Evolutionary conservation across 35 echinoderm and acorn worm genomes (phyloP).

Genomic region (Diadema setosum): DNA sequence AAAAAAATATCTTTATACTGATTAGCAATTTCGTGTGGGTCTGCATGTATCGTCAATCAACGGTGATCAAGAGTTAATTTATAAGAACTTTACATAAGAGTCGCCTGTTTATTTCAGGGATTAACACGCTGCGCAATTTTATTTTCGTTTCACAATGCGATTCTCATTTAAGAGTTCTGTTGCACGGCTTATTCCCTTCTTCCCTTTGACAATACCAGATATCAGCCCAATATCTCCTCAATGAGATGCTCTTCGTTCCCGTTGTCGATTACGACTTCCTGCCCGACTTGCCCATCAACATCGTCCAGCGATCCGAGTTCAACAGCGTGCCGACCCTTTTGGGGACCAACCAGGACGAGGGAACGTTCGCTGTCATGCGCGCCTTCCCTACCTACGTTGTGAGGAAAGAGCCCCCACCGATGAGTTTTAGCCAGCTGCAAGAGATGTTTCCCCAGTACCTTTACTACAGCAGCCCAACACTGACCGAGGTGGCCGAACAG

Average conservation of each 20-base stretch:
- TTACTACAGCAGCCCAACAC: constrained; percentile 28
- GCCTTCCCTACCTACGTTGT: constrained; percentile 19
- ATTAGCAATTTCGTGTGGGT: no score
- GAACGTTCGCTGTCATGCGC: constrained; percentile 41
- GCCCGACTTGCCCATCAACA: constrained; percentile 17
- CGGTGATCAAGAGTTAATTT: no score
- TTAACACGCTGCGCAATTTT: no score
- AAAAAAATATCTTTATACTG: no score
- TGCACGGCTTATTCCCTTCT: no score
- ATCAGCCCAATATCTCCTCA: background rate
- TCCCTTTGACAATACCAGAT: background rate
- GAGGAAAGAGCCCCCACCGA: background rate
- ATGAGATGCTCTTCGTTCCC: constrained; percentile 39
- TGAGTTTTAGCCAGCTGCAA: constrained; percentile 12
- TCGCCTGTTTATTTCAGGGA: no score
- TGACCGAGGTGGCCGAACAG: constrained; percentile 39
- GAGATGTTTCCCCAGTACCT: constrained; percentile 14
- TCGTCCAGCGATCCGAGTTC: constrained; percentile 19
- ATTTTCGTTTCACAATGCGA: no score
- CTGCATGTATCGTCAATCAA: no score
- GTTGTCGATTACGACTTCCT: constrained; percentile 51
- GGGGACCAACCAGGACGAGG: constrained; percentile 57
- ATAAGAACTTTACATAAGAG: no score
- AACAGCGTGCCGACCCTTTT: constrained; percentile 1
- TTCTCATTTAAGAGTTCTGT: no score